phyloP scores from a whole-genome alignment of 1,140 invertebrate species.

The Drosophila kikkawai region DNA sequence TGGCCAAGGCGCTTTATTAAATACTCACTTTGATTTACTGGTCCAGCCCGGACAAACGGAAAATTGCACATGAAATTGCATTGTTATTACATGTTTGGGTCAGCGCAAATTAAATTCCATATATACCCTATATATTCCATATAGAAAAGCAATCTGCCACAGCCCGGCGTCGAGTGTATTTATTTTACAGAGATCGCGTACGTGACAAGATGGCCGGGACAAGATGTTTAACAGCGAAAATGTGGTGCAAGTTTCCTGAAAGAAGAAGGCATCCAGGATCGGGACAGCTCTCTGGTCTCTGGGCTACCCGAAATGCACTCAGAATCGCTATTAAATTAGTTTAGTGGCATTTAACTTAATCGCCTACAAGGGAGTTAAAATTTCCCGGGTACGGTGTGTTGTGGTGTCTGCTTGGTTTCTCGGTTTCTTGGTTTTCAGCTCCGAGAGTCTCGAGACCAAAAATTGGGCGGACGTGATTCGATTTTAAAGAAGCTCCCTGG shows the following conservation, averaged over 20 bases:
- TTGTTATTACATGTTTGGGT: conserved; percentile 84
- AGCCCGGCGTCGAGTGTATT: conserved; percentile 63
- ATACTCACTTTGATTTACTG: conserved; percentile 46
- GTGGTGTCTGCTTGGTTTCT: conserved; percentile 4
- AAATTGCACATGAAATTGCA: conserved; percentile 84
- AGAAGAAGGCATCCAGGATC: conserved; percentile 11
- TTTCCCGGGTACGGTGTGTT: conserved; percentile 32
- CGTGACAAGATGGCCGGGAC: conserved; percentile 70
- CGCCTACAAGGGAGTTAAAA: conserved; percentile 83
- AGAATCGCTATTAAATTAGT: conserved; percentile 85
- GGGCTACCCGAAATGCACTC: conserved; percentile 53
- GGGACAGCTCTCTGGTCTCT: neutral
- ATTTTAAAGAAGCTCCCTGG: conserved; percentile 79
- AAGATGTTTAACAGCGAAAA: conserved; percentile 82
- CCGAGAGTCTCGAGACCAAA: conserved; percentile 32
- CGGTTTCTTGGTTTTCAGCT: conserved; percentile 4
- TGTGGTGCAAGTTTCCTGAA: conserved; percentile 58
- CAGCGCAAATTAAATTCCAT: conserved; percentile 84
- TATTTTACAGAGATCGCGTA: conserved; percentile 75
- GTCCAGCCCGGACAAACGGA: conserved; percentile 20
- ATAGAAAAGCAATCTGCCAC: conserved; percentile 82
- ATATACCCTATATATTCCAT: conserved; percentile 74
- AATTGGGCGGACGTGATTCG: conserved; percentile 83
- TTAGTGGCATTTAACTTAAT: conserved; percentile 85
- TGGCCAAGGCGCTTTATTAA: conserved; percentile 42